phyloP scores from a whole-genome alignment of 2,113 vertebrate genomes.

The Oncorhynchus tshawytscha region DNA sequence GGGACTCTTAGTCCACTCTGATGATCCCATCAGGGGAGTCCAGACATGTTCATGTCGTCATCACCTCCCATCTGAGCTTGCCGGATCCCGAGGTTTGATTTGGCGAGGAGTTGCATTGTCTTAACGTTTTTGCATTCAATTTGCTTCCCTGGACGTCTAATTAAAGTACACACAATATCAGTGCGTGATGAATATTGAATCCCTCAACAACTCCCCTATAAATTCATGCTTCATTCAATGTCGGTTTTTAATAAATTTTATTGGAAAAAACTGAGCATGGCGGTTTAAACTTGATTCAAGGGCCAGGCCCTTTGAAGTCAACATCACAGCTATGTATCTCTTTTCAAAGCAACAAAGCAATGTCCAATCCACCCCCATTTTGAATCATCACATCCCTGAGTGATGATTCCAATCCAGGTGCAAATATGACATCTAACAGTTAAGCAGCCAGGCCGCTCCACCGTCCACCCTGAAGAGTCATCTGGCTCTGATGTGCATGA shows the following conservation, averaged over 20 bases:
- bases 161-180: neutral
- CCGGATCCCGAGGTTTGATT: constrained; percentile 34
- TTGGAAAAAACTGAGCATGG: no score
- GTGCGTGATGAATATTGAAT: neutral
- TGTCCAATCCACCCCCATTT: no score
- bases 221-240: no score
- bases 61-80: constrained; percentile 53
- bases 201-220: no score
- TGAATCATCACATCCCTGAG: neutral
- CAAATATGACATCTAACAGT: neutral
- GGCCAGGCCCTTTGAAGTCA: no score
- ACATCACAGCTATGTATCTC: no score
- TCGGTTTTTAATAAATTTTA: no score
- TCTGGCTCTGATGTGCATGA: neutral
- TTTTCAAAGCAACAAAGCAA: no score
- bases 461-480: neutral
- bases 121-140: constrained; percentile 59
- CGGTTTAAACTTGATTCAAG: no score
- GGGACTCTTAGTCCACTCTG: constrained; percentile 62
- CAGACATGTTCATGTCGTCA: constrained; percentile 54
- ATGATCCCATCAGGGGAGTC: constrained; percentile 61
- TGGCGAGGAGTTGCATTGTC: constrained; percentile 48
- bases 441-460: no score
- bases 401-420: neutral
- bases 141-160: constrained; percentile 34